A percentile compares a stretch with the other conserved stretches of the same genome.
These are phyloP conservation scores for Hydrolagus affinis DNA, from an alignment of 2,113 vertebrate species.

Conservation along the genomic window DNA sequence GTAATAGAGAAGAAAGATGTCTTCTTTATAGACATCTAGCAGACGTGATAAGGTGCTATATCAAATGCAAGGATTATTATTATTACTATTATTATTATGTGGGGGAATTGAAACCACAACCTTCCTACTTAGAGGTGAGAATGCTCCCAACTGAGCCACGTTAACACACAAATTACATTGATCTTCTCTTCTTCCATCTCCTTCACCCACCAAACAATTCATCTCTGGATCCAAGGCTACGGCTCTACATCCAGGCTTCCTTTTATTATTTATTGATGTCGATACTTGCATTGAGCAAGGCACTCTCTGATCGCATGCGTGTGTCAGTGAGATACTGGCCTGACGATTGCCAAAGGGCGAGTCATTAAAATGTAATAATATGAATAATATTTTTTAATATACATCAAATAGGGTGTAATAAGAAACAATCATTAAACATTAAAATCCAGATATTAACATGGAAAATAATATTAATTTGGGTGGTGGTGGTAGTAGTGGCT, in stretches of 20 bases:
- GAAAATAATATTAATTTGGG: not conserved
- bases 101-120: too few relatives aligned
- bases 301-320: not conserved
- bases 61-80: too few relatives aligned
- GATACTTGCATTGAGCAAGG: not conserved
- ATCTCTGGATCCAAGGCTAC: not conserved
- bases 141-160: too few relatives aligned
- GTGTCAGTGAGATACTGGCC: not conserved
- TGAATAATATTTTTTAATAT: slow-evolving; percentile 16
- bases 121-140: too few relatives aligned
- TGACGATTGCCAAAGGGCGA: slow-evolving; percentile 13
- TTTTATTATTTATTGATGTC: slow-evolving; percentile 14
- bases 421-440: not conserved
- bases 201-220: not conserved
- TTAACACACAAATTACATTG: not conserved
- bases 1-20: too few relatives aligned
- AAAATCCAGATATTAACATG: not conserved
- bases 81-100: too few relatives aligned
- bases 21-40: too few relatives aligned
- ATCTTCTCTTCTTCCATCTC: not conserved
- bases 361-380: slow-evolving; percentile 26
- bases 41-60: too few relatives aligned
- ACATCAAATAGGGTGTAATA: not conserved
- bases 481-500: too few relatives aligned
- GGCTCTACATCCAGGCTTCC: slow-evolving; percentile 5